Percentiles rank a stretch among this genome's conserved stretches.
Evolutionary conservation across 2,888 invertebrate species (phyloP).

Genomic region (Platerodrilus igneus): DNA sequence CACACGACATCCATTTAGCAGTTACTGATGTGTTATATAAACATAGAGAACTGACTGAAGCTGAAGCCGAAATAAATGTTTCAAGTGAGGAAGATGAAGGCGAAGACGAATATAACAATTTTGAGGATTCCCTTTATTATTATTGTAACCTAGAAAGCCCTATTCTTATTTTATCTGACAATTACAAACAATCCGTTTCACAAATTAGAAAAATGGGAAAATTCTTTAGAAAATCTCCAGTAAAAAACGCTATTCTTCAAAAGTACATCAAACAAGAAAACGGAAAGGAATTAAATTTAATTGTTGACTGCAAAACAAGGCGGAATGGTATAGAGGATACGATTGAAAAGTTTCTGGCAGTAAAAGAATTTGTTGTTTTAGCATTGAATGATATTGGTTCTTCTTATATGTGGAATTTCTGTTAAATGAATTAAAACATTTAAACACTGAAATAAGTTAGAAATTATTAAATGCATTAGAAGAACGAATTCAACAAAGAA

Average conservation of each 20-base stretch:
- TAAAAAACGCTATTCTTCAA: too few relatives aligned
- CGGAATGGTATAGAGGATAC: slow-evolving; percentile 20
- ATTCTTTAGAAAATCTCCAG: too few relatives aligned
- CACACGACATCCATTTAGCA: slow-evolving; percentile 18
- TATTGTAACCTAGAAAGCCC: too few relatives aligned
- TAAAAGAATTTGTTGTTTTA: slow-evolving; percentile 16
- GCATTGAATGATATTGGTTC: slow-evolving; percentile 14
- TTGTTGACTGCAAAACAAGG: slow-evolving; percentile 23
- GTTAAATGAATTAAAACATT: slow-evolving; percentile 18
- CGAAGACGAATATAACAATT: too few relatives aligned
- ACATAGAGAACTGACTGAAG: slow-evolving; percentile 14
- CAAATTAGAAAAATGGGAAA: too few relatives aligned
- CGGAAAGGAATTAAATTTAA: too few relatives aligned
- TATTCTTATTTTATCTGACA: too few relatives aligned
- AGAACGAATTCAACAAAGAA: too few relatives aligned
- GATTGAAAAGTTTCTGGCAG: slow-evolving; percentile 10
- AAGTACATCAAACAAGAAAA: too few relatives aligned
- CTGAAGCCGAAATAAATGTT: slow-evolving; percentile 10
- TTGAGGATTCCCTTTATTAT: slow-evolving; percentile 14
- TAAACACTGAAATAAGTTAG: slow-evolving; percentile 15
- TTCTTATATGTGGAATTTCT: slow-evolving; percentile 21
- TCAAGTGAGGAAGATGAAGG: slow-evolving; percentile 14
- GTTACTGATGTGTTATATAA: slow-evolving; percentile 23
- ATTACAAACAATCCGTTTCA: too few relatives aligned
- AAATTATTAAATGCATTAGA: slow-evolving; percentile 10